A percentile compares a stretch with the other conserved stretches of the same genome.
Conservation (phyloP, 2,797 vertebrate species). For the Leptatherina wallacei region DNA sequence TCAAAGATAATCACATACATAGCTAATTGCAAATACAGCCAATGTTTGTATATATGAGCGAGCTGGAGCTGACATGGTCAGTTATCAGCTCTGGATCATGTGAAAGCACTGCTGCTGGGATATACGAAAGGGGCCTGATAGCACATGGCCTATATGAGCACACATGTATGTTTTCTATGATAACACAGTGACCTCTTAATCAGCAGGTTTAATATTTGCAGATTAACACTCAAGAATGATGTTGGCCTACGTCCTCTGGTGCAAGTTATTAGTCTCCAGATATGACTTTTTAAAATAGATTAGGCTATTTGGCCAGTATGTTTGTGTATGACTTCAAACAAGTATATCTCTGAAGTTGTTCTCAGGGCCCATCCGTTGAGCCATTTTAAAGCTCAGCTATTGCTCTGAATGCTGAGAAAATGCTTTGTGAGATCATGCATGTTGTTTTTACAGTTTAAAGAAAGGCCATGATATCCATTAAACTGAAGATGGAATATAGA, state of each 20-base stretch:
- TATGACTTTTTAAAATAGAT: conserved; percentile 56
- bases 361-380: conserved; percentile 13
- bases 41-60: conserved; percentile 58
- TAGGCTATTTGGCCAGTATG: conserved; percentile 33
- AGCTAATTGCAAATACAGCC: conserved; percentile 45
- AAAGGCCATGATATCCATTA: not conserved
- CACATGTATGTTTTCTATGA: conserved; percentile 71
- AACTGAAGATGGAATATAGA: not conserved
- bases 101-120: conserved; percentile 57
- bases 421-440: not conserved
- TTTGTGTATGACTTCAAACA: conserved; percentile 40
- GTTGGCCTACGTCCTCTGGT: conserved; percentile 39
- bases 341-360: conserved; percentile 29
- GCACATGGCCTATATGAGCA: conserved; percentile 46
- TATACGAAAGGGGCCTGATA: conserved; percentile 65
- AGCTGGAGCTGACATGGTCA: conserved; percentile 35
- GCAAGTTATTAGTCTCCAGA: conserved; percentile 51
- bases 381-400: not conserved
- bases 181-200: conserved; percentile 66
- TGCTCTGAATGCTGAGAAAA: not conserved
- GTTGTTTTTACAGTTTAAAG: not conserved
- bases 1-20: conserved; percentile 60
- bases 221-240: conserved; percentile 52
- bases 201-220: conserved; percentile 56
- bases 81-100: conserved; percentile 67